Percentiles rank a stretch among this genome's conserved stretches.
phyloP scores from a whole-genome alignment of 2,797 vertebrate genomes.

The Rhynchotus rufescens region DNA sequence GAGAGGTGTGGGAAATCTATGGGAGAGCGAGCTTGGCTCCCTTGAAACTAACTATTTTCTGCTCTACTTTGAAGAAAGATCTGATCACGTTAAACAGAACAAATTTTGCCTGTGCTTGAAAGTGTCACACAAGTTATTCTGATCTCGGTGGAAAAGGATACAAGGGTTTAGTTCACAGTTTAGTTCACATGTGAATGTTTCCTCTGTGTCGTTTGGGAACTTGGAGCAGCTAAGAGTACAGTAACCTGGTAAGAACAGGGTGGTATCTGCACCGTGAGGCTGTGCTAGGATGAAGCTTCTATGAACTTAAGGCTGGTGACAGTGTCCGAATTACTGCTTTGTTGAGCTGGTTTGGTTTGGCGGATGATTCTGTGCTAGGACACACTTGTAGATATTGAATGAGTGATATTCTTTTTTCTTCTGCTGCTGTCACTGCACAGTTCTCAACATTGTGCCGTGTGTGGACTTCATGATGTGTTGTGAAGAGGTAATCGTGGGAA shows the following conservation, averaged over 20 bases:
- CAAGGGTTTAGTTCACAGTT: background rate
- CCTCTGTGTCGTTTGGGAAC: background rate
- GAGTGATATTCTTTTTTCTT: background rate
- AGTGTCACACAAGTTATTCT: background rate
- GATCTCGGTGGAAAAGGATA: background rate
- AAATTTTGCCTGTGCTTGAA: background rate
- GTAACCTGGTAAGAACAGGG: background rate
- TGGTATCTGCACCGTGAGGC: background rate
- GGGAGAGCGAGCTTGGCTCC: background rate
- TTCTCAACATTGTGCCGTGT: accelerated
- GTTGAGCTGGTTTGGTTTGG: background rate
- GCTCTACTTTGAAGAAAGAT: background rate
- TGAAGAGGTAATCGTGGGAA: background rate
- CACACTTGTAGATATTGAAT: background rate
- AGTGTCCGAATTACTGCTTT: background rate
- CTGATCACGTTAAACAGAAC: background rate
- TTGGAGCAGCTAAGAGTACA: background rate
- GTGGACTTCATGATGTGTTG: background rate
- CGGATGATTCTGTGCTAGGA: background rate
- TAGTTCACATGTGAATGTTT: accelerated
- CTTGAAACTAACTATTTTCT: background rate
- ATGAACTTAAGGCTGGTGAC: background rate
- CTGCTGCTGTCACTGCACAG: accelerated
- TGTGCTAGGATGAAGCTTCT: background rate
- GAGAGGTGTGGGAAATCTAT: background rate